phyloP scores from a whole-genome alignment of 2,888 invertebrate species.

The Malachius bipustulatus region DNA sequence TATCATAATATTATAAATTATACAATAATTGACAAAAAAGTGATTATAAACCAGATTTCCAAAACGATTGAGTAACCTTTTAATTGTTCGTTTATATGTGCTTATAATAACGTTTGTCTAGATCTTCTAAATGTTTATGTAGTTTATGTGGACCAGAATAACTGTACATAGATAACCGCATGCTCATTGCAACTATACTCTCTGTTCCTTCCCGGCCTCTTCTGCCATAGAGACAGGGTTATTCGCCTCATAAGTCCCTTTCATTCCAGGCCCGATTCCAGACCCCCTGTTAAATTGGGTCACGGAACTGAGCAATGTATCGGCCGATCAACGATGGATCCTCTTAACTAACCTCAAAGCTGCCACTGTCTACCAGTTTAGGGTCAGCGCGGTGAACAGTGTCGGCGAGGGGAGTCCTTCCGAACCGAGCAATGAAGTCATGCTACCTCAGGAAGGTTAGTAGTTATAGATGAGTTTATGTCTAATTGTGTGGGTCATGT shows the following conservation, averaged over 20 bases:
- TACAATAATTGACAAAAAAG: too few relatives aligned
- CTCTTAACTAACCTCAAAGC: slow-evolving; percentile 80
- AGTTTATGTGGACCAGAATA: too few relatives aligned
- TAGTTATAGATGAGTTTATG: too few relatives aligned
- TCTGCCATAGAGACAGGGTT: slow-evolving; percentile 17
- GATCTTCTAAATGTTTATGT: too few relatives aligned
- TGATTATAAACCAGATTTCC: too few relatives aligned
- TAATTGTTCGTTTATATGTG: too few relatives aligned
- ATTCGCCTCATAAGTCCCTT: slow-evolving; percentile 34
- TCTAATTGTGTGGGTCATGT: neutral
- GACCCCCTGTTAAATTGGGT: slow-evolving; percentile 81
- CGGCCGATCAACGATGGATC: slow-evolving; percentile 65
- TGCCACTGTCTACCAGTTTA: slow-evolving; percentile 90
- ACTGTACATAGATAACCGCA: too few relatives aligned
- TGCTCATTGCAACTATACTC: too few relatives aligned
- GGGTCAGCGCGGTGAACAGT: slow-evolving; percentile 92
- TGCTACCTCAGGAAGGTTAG: slow-evolving; percentile 93
- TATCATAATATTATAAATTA: too few relatives aligned
- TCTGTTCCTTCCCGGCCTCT: slow-evolving; percentile 5
- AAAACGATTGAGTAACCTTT: too few relatives aligned
- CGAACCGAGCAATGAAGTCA: slow-evolving; percentile 77
- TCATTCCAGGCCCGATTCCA: slow-evolving; percentile 67
- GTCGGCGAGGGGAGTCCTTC: slow-evolving; percentile 92
- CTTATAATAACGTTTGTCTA: too few relatives aligned
- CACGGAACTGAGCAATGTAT: slow-evolving; percentile 76